Evolutionary conservation across 2,797 vertebrate genomes (phyloP), one percentile per base, ranked within the genome.

Genomic region (Muscicapa striata): DNA sequence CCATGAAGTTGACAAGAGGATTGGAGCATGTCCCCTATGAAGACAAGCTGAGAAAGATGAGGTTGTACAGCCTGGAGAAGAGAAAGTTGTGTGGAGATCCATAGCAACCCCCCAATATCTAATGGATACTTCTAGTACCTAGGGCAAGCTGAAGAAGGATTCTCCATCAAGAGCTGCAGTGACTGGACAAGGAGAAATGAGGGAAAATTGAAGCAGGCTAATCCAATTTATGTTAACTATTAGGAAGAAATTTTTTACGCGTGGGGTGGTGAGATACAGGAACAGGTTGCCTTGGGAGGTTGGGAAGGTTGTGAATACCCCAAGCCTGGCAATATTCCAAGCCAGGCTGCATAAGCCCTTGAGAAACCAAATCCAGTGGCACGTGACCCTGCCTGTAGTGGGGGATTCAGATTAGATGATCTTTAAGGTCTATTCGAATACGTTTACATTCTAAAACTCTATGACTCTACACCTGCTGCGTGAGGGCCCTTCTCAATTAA

Each of bases 11-110:
- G 11, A 10, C 16, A 68, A 36, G 46, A 61, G 34, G 26, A 34
- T 30, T 54, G 30, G 18, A 46, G 29, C n/a, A 67, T 0, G 0
- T 67, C 22, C 10, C 10, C 24, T 30, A 1, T 6, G 11, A n/a
- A 41, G 27, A 62, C 15, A 55, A 30, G 30, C 48, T 54, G 62
- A 19, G 15, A 68, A 54, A 54, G 5, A 2, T 54, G 46, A 16
- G 5, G 22, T 30, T 61, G 15, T 32, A 61, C 54, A 61, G 18
- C 26, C 26, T 62, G 32, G 30, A 46, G 26, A 26, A 59, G 34
- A 54, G 18, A 52, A 38, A 30, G 15, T 36, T 88, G 36, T 34
- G 3, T 61, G 62, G 13, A 55, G 15, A 55, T 19, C 66, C 11
- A 18, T 14, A 43, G 22, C 15, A 68, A 46, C 4, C 10, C 6